phyloP scores from a whole-genome alignment of 2,888 invertebrate genomes.

The Acanthosepion pharaonis region DNA sequence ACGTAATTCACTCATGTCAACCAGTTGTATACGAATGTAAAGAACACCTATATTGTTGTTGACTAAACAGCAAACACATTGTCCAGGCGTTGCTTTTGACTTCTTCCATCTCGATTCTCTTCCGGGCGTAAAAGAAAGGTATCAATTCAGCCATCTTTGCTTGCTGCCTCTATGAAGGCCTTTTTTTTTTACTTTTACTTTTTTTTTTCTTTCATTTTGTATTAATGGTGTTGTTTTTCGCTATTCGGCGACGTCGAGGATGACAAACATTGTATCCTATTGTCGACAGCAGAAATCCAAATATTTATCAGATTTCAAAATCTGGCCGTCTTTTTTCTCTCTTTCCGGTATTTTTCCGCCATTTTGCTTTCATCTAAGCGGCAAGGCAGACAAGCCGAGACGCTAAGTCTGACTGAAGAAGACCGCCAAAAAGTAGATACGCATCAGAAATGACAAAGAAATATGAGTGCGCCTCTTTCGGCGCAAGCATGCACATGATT shows the following conservation, averaged over 20 bases:
- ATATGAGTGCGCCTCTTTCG: neutral
- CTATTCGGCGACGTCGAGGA: neutral
- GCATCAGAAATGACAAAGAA: neutral
- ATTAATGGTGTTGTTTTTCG: neutral
- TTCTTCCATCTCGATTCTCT: neutral
- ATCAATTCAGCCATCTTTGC: neutral
- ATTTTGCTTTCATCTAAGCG: neutral
- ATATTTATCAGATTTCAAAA: neutral
- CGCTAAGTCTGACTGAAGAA: neutral
- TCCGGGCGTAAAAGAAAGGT: neutral
- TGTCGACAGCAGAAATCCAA: constrained; percentile 33
- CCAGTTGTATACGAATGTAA: neutral
- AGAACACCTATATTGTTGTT: neutral
- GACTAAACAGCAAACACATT: neutral
- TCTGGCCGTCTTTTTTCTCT: neutral
- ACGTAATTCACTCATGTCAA: neutral
- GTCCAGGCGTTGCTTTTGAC: neutral
- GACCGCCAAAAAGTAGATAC: neutral
- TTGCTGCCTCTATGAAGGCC: neutral
- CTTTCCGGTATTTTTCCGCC: neutral
- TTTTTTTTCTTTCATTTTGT: neutral
- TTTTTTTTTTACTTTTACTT: neutral
- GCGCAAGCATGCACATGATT: neutral
- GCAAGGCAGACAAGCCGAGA: neutral
- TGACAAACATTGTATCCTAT: constrained; percentile 22